A percentile compares a stretch with the other conserved stretches of the same genome.
Conservation (phyloP, 1,140 invertebrate species). For the Drosophila arawakana region DNA sequence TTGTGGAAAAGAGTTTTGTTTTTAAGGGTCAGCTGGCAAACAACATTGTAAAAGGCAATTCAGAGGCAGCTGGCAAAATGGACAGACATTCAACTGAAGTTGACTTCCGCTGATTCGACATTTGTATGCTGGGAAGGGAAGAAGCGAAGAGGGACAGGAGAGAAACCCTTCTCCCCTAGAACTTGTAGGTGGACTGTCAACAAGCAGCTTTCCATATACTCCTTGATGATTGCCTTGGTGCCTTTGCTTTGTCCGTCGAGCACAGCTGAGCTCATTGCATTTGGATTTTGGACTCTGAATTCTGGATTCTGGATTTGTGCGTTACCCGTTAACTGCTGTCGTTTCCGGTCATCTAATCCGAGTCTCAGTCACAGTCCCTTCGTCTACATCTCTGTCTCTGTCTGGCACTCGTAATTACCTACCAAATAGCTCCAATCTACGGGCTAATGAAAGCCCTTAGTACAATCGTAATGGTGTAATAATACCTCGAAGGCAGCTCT, state of each 20-base stretch:
- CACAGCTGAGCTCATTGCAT: constrained; percentile 60
- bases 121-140: constrained; percentile 6
- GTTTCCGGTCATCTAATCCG: constrained; percentile 62
- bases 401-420: constrained; percentile 63
- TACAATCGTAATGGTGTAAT: constrained; percentile 81
- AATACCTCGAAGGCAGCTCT: constrained; percentile 68
- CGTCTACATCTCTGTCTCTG: constrained; percentile 5
- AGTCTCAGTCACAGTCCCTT: constrained; percentile 22
- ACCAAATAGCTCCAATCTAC: constrained; percentile 79
- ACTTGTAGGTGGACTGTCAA: constrained; percentile 51
- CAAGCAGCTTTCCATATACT: constrained; percentile 57
- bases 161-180: not conserved
- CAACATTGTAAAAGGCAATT: constrained; percentile 75
- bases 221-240: constrained; percentile 49
- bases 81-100: constrained; percentile 34
- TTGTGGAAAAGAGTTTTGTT: constrained; percentile 40
- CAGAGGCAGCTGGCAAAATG: constrained; percentile 34
- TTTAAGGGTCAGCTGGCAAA: constrained; percentile 58
- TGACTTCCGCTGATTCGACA: constrained; percentile 35
- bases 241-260: constrained; percentile 22
- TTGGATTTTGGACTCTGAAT: constrained; percentile 34
- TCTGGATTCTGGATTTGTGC: constrained; percentile 46
- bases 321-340: constrained; percentile 37
- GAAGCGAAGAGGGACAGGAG: not conserved
- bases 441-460: constrained; percentile 78